Base-by-base conservation (phyloP, 1,140 invertebrate species). In the Caenorhabditis remanei region DNA sequence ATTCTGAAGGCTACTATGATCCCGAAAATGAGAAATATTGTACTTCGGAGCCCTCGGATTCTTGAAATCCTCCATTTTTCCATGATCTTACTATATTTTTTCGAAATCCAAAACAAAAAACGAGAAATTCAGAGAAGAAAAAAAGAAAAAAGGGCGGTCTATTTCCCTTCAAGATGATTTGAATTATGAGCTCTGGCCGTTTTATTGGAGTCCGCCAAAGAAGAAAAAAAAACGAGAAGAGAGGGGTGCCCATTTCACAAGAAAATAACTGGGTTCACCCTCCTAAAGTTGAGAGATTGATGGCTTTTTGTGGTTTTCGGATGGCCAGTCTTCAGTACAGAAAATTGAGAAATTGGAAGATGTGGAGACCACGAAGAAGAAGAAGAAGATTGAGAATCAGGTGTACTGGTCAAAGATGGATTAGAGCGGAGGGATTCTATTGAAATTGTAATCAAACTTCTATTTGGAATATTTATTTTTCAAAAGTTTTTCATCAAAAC, bases 91-190 rank as follows among this genome's bases (percentile, higher is more conserved):
- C 19, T 58, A 14, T 6, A 58, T 58, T 2, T 58, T 58, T 19
- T 58, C 55, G 14, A 58, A 58, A 58, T 6, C 9, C 32, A 32
- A 32, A 32, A 32, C 32, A 58, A 63, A 63, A 63, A 63, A 63
- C 61, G 24, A 32, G 24, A 63, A 63, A 21, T 63, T 63, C 61
- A 50, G n/a, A 50, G 19, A 21, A 50, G n/a, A 48, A 79, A 79
- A 79, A 48, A 13, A 50, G 24, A 13, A 1, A 79, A 43, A 65
- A n/a, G 14, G 32, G 61, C 24, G 61, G 41, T n/a, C 46, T 24
- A 79, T 79, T 79, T 79, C 71, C 67, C 67, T 48, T n/a, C 40
- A 41, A 79, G 71, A 79, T 79, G 71, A 79, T 79, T 79, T 79
- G 71, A 79, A 79, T 79, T 79, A 79, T 79, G 71, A 79, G 71